Evolutionary conservation across 2,797 vertebrate species (phyloP).

Genomic region (Lepidocolaptes lacrymiger): DNA sequence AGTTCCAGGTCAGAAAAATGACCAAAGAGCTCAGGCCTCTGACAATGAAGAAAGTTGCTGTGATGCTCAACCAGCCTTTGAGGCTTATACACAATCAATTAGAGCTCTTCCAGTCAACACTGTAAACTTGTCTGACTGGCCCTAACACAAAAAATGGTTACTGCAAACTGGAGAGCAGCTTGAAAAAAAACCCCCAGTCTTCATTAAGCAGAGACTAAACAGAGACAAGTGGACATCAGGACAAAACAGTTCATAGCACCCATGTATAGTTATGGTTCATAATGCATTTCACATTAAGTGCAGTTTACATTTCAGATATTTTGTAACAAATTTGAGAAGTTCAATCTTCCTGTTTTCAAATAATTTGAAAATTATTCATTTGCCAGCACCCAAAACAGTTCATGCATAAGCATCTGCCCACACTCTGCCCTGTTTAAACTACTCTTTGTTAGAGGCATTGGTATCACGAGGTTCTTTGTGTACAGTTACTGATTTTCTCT

Average conservation of each 20-base stretch:
- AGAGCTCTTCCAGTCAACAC: background rate
- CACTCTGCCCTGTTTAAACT: background rate
- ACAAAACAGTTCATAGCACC: background rate
- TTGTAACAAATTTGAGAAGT: background rate
- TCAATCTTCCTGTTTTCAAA: background rate
- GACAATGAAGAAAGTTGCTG: background rate
- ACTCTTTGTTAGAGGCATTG: slow-evolving; percentile 9
- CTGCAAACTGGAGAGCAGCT: background rate
- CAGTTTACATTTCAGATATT: background rate
- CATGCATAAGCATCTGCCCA: slow-evolving; percentile 25
- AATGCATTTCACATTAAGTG: background rate
- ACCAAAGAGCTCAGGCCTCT: background rate
- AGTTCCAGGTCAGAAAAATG: background rate
- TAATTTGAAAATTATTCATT: background rate
- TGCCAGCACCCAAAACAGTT: background rate
- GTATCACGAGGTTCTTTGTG: slow-evolving; percentile 38
- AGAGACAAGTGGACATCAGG: background rate
- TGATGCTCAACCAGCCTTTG: background rate
- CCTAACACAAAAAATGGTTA: background rate
- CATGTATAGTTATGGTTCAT: rapidly evolving
- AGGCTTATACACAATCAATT: background rate
- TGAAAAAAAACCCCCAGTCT: background rate
- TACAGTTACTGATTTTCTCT: slow-evolving; percentile 3
- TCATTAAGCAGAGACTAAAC: background rate
- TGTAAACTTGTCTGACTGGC: background rate